Base-by-base conservation (phyloP, 2,113 vertebrate genomes). In the Colinus virginianus region DNA sequence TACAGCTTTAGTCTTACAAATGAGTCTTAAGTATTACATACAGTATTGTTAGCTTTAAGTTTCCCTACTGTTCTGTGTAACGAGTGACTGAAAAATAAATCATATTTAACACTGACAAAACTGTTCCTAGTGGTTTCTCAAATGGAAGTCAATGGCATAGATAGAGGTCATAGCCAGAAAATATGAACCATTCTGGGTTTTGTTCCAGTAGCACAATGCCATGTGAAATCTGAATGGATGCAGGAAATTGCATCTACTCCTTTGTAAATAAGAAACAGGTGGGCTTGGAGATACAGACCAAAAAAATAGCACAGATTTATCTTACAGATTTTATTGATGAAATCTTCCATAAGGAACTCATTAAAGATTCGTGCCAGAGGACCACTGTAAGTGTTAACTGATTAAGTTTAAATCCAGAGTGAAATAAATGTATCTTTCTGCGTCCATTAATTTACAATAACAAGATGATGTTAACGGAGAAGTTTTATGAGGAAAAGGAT, bases 71-170 rank as follows among this genome's bases (percentile, higher is more conserved):
- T 42, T 78, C 43, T 88, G 79, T 93, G 8, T 74, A 80, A 42
- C 30, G 69, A 75, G 19, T 55, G 71, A 43, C 34, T 85, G 55
- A 74, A 85, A 93, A 96, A 96, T 96, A 96, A 96, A 96, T 34
- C 32, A 42, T 32, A 49, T 43, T 94, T 75, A 28, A 58, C 67
- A 14, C 90, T 9, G 21, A 28, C 61, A 75, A 85, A 93, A 67
- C 28, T 2, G 17, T 85, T 94, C 58, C 19, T 66, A 20, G 64
- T 80, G 75, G 49, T 87, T 87, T 93, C 68, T 90, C 59, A 79
- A 71, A 53, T 68, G 30, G 45, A 82, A 90, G 22, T 77, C 63
- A 67, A 13, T 26, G 21, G n/a, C 58, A 3, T 20, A 34, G 28
- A 40, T 26, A 62, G 0, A 1, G 89, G 14, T n/a, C 53, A 20